Percentiles rank a stretch among this genome's conserved stretches.
Conservation (phyloP, 2,888 invertebrate genomes). For the Anthophora plumipes region DNA sequence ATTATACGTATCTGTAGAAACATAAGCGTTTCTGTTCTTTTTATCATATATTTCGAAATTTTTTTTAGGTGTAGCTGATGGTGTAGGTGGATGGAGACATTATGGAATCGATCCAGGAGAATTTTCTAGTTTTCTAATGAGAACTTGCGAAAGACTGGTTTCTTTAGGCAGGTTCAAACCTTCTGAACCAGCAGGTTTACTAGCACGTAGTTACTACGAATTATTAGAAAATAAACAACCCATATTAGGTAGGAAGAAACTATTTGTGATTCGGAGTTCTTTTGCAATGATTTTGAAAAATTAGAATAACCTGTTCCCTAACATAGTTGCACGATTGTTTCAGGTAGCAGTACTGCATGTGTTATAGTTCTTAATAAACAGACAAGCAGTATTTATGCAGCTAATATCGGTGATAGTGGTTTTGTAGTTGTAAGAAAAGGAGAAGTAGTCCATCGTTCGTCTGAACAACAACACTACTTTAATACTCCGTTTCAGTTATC, state of each 20-base stretch:
- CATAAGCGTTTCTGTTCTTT: background rate
- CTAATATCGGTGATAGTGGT: slow-evolving; percentile 99
- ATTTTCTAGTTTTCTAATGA: slow-evolving; percentile 97
- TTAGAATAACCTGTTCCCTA: background rate
- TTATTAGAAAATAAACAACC: slow-evolving; percentile 96
- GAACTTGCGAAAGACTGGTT: slow-evolving; percentile 96
- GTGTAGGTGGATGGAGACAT: slow-evolving; percentile 99
- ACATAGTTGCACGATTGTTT: slow-evolving; percentile 8
- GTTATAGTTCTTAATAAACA: slow-evolving; percentile 96
- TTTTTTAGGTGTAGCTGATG: slow-evolving; percentile 96
- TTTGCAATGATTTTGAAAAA: accelerated
- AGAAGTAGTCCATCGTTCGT: slow-evolving; percentile 95
- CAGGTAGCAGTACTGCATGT: slow-evolving; percentile 99
- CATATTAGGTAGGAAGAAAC: slow-evolving; percentile 90
- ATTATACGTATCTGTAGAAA: background rate
- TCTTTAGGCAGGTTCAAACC: slow-evolving; percentile 95
- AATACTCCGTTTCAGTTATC: slow-evolving; percentile 99
- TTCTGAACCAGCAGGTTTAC: slow-evolving; percentile 93
- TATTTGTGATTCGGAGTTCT: background rate
- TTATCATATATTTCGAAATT: background rate
- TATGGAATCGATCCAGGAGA: slow-evolving; percentile 99
- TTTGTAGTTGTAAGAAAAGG: slow-evolving; percentile 96
- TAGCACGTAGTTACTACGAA: slow-evolving; percentile 96
- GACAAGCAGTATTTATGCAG: slow-evolving; percentile 95
- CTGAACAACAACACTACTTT: slow-evolving; percentile 99